Evolutionary conservation across 2,888 invertebrate genomes (phyloP), one percentile per base, ranked within the genome.

Genomic region (Cactoblastis cactorum): DNA sequence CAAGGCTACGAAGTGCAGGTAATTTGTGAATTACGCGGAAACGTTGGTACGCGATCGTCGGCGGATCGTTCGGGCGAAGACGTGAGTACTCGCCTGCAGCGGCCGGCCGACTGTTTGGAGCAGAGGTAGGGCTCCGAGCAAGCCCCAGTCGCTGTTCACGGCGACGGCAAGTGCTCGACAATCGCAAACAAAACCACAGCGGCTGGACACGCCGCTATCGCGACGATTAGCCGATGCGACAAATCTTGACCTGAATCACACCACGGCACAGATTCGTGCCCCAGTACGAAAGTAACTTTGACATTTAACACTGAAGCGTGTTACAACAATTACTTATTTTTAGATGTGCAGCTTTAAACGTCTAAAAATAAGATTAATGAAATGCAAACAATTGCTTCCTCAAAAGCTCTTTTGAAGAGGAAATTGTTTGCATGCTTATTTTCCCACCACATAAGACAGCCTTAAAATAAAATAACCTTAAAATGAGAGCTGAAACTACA

Each of bases 1-100:
- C 77, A 72, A 75, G 72, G 73, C 63, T 74, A 53, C 48, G 61
- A 71, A 59, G 65, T 63, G 62, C 58, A 55, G 59, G 62, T 57
- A 55, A 61, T 63, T 62, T 67, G 65, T 67, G 62, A 74, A 68
- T 70, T 70, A 59, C 59, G 65, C 68, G 75, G 69, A 69, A 72
- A 71, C 56, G 52, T 59, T 54, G 59, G 64, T 59, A 63, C 52
- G 55, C 56, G 54, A 53, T 54, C 60, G 61, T 39, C 61, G 51
- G 65, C 50, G 52, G 54, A 65, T 50, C 59, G 62, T n/a, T n/a
- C 65, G 60, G 56, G 52, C 28, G 24, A 43, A 61, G 57, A 62
- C 65, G 74, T 72, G 63, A 65, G 63, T 58, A 56, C 73, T 63
- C 76, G 71, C 67, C 72, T 64, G 65, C 65, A 60, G 72, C 72